Evolutionary conservation across 2,113 vertebrate species (phyloP).

Genomic region (Empidonax traillii): DNA sequence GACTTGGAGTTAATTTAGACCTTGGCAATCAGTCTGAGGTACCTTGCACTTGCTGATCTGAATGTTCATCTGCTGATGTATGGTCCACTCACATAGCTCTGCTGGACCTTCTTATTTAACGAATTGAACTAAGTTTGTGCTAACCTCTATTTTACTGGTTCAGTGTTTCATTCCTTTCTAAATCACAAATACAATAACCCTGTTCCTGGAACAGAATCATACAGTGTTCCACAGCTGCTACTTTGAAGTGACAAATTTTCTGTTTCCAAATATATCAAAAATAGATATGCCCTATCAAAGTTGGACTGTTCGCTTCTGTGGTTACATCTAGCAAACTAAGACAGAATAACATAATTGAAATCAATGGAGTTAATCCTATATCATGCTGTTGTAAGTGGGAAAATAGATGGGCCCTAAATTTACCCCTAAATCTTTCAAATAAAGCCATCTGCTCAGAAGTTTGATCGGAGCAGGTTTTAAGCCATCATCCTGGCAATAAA

Average conservation of each 20-base stretch:
- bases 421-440: slow-evolving; percentile 38
- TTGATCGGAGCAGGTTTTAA: slow-evolving; percentile 41
- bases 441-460: slow-evolving; percentile 30
- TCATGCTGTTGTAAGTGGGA: not conserved
- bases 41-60: not conserved
- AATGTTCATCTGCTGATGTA: not conserved
- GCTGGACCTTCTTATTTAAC: not conserved
- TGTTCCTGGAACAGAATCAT: not conserved
- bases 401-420: slow-evolving; percentile 3
- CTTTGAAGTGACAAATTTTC: not conserved
- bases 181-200: not conserved
- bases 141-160: not conserved
- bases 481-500: slow-evolving; percentile 22
- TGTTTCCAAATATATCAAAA: not conserved
- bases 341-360: slow-evolving; percentile 4
- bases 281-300: not conserved
- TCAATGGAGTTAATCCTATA: not conserved
- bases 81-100: not conserved
- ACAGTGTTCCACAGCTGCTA: not conserved
- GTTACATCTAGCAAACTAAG: not conserved
- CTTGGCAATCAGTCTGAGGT: not conserved
- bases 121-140: not conserved
- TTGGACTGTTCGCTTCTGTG: not conserved
- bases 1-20: not conserved
- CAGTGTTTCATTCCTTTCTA: not conserved